phyloP scores from a whole-genome alignment of 2,113 vertebrate genomes.

The Gobius niger region DNA sequence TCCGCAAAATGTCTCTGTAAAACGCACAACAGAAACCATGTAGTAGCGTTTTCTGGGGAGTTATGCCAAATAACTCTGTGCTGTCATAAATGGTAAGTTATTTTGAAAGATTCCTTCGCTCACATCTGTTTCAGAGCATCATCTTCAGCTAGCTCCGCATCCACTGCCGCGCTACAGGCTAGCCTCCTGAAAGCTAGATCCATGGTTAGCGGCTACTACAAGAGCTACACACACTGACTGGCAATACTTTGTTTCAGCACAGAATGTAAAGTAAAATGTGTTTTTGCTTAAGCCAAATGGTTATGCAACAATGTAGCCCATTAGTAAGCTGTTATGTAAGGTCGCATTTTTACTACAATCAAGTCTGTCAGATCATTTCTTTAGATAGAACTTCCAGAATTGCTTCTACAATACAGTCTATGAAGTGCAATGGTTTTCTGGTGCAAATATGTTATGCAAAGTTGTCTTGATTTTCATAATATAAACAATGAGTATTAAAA shows the following conservation, averaged over 20 bases:
- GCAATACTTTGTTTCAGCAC: too few relatives aligned
- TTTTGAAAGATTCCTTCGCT: not conserved
- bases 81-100: constrained; percentile 44
- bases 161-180: constrained; percentile 27
- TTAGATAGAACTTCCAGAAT: too few relatives aligned
- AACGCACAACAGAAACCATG: constrained; percentile 22
- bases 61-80: not conserved
- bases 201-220: not conserved
- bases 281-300: not conserved
- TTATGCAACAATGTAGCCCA: not conserved
- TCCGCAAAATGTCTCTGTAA: not conserved
- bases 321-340: not conserved
- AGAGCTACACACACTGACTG: not conserved
- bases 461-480: too few relatives aligned
- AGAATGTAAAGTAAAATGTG: too few relatives aligned
- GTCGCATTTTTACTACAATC: too few relatives aligned
- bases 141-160: constrained; percentile 24
- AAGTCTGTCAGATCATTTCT: too few relatives aligned
- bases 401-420: too few relatives aligned
- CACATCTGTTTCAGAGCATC: constrained; percentile 33
- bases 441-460: too few relatives aligned
- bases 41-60: not conserved
- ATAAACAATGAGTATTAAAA: too few relatives aligned
- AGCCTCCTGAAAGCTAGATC: not conserved
- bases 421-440: too few relatives aligned